Evolutionary conservation across 2,888 invertebrate species (phyloP).

Genomic region (Drosophila mercatorum): DNA sequence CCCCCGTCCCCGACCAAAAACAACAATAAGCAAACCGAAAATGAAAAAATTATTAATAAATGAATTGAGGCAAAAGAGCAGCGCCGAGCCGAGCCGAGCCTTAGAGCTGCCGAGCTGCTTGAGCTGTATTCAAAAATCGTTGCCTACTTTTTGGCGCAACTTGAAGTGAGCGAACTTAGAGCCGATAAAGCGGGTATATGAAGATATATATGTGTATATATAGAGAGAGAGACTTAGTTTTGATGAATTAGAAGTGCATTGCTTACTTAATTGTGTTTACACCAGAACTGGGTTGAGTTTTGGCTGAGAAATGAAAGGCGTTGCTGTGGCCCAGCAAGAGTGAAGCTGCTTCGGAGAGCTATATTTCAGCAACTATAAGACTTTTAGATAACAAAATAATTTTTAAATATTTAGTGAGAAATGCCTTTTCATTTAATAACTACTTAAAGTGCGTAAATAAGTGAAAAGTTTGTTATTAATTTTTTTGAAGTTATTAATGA

Average conservation of each 20-base stretch:
- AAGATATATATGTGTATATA: not conserved
- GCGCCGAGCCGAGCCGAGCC: not conserved
- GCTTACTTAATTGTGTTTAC: too few species aligned
- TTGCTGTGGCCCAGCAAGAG: not conserved
- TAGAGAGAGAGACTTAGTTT: not conserved
- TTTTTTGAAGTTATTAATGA: not conserved
- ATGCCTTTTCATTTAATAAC: not conserved
- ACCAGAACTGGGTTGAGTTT: too few species aligned
- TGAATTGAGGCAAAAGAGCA: slow-evolving; percentile 15
- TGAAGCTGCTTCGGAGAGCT: not conserved
- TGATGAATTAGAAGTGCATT: not conserved
- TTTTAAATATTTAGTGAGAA: not conserved
- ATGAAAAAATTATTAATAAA: slow-evolving; percentile 18
- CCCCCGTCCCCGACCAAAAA: not conserved
- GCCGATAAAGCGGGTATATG: not conserved
- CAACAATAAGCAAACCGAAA: slow-evolving; percentile 5
- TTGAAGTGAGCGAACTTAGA: not conserved
- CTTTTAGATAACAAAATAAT: not conserved
- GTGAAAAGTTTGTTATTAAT: not conserved
- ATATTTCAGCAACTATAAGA: not conserved
- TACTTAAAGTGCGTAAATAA: not conserved
- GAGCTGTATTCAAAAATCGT: slow-evolving; percentile 31
- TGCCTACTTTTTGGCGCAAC: slow-evolving; percentile 10
- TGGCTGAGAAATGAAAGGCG: not conserved
- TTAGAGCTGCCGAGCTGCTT: not conserved